Conservation (phyloP, 2,888 invertebrate genomes). For the Nymphalis polychloros region DNA sequence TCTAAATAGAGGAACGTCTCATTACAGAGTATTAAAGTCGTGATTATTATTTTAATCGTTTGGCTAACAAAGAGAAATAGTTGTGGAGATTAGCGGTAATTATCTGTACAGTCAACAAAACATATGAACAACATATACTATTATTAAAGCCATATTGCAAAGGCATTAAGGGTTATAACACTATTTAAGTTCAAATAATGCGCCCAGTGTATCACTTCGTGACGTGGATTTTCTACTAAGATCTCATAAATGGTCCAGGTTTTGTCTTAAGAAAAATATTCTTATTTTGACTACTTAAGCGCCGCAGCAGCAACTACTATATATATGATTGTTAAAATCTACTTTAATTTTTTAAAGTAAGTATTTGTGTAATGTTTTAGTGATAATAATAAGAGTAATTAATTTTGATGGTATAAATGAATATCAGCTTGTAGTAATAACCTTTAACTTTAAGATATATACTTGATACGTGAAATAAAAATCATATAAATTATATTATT, state of each 20-base stretch:
- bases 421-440: too few species aligned
- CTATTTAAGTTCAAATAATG: neutral
- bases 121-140: neutral
- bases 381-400: too few species aligned
- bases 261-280: neutral
- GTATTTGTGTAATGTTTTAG: too few species aligned
- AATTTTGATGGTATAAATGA: too few species aligned
- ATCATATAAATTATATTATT: too few species aligned
- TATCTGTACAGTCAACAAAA: constrained; percentile 44
- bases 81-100: constrained; percentile 62
- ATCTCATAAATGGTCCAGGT: neutral
- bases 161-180: neutral
- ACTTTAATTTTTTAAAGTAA: too few species aligned
- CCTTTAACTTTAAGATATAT: too few species aligned
- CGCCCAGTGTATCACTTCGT: constrained; percentile 8
- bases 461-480: too few species aligned
- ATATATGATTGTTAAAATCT: too few species aligned
- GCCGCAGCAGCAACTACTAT: too few species aligned
- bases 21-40: constrained; percentile 65
- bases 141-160: neutral
- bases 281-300: neutral
- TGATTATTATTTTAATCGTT: constrained; percentile 77
- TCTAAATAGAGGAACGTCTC: constrained; percentile 52
- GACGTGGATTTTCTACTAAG: constrained; percentile 7
- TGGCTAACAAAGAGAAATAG: constrained; percentile 67